A percentile compares a stretch with the other conserved stretches of the same genome.
These are phyloP conservation scores for Hermaeophaga mercurialis DNA, from an alignment of 2,888 invertebrate genomes.

Conservation along the genomic window DNA sequence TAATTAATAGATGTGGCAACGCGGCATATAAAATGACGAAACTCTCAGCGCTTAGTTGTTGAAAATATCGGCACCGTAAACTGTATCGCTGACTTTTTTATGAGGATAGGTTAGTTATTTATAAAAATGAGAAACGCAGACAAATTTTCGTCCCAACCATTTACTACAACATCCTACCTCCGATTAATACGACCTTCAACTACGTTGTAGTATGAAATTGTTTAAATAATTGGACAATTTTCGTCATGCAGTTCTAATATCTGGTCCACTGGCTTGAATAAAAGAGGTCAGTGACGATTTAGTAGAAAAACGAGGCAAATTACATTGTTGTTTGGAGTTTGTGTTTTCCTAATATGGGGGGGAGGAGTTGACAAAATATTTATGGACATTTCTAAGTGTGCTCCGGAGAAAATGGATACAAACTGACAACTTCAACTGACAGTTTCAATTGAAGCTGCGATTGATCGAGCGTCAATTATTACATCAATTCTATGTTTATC, in stretches of 20 bases:
- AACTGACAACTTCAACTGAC: too few species aligned
- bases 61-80: too few species aligned
- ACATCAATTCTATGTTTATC: too few species aligned
- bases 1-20: too few species aligned
- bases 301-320: not conserved
- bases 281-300: not conserved
- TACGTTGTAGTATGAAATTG: not conserved
- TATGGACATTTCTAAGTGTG: too few species aligned
- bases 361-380: too few species aligned
- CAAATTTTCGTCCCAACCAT: constrained; percentile 4
- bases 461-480: too few species aligned
- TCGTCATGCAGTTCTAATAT: not conserved
- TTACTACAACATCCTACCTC: constrained; percentile 2
- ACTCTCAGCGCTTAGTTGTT: not conserved
- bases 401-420: too few species aligned
- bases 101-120: constrained; percentile 25
- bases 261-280: not conserved
- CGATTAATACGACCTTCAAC: constrained; percentile 16
- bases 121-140: constrained; percentile 14
- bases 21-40: not conserved
- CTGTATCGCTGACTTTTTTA: constrained; percentile 11
- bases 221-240: not conserved
- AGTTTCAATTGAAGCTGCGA: too few species aligned
- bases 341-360: too few species aligned
- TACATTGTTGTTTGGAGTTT: too few species aligned